Conservation (phyloP, 2,797 vertebrate genomes). For the Discoglossus pictus region DNA sequence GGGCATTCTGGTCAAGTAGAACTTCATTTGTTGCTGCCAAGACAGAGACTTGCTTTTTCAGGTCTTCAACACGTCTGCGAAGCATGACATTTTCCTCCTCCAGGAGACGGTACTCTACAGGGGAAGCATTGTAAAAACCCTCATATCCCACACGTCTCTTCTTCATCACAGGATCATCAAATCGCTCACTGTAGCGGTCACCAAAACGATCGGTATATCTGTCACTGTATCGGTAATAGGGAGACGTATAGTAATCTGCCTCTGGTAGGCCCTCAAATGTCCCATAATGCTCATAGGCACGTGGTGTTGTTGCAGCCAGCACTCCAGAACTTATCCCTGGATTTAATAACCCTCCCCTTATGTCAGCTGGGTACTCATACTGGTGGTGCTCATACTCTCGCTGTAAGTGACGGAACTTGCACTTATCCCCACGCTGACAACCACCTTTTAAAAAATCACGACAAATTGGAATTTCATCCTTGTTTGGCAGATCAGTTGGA, state of each 20-base stretch:
- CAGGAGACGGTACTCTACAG: conserved; percentile 87
- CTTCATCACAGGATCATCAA: conserved; percentile 88
- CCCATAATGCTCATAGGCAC: conserved; percentile 78
- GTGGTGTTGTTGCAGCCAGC: conserved; percentile 65
- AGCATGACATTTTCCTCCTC: conserved; percentile 93
- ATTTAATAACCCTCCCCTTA: conserved; percentile 66
- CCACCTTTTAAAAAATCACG: conserved; percentile 94
- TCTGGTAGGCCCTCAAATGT: conserved; percentile 62
- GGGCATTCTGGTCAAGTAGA: conserved; percentile 96
- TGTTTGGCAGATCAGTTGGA: conserved; percentile 87
- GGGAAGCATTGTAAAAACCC: conserved; percentile 69
- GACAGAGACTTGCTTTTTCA: conserved; percentile 95
- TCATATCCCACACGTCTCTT: conserved; percentile 86
- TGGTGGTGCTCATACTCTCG: conserved; percentile 89
- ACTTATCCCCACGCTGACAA: conserved; percentile 92
- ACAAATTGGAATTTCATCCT: conserved; percentile 93
- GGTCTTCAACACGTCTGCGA: conserved; percentile 90
- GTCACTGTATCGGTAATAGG: conserved; percentile 51
- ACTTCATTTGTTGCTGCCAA: conserved; percentile 95
- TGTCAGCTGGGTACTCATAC: conserved; percentile 57
- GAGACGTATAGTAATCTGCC: conserved; percentile 57
- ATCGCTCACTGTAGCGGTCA: conserved; percentile 63
- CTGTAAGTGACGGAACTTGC: conserved; percentile 92
- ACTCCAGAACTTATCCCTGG: conserved; percentile 53
- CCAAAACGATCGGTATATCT: conserved; percentile 86